Conservation (phyloP, 2,797 vertebrate genomes). For the Hipposideros larvatus region DNA sequence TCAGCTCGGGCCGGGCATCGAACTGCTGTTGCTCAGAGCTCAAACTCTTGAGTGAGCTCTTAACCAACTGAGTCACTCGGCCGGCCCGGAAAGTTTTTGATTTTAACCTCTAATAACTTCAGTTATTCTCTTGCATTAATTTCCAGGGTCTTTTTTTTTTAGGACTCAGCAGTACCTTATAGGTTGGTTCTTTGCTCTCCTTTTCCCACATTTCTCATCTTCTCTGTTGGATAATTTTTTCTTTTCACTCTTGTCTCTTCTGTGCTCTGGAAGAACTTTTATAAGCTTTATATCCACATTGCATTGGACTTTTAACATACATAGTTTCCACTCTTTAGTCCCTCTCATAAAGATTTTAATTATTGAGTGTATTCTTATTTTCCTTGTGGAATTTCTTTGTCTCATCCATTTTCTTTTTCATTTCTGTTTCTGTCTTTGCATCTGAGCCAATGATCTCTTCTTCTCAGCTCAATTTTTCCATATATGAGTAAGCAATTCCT, state of each 20-base stretch:
- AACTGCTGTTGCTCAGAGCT: too few relatives aligned
- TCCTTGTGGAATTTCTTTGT: conserved; percentile 1
- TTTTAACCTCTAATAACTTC: background rate
- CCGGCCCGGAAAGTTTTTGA: too few relatives aligned
- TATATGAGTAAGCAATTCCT: background rate
- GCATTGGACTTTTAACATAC: background rate
- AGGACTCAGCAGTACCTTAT: background rate
- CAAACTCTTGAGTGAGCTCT: too few relatives aligned
- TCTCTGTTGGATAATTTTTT: background rate
- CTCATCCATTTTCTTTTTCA: background rate
- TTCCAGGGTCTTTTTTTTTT: background rate
- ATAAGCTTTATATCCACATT: background rate
- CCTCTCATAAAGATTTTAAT: background rate
- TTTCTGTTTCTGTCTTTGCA: background rate
- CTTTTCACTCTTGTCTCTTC: background rate
- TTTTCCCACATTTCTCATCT: background rate
- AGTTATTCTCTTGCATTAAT: background rate
- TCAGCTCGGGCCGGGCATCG: too few relatives aligned
- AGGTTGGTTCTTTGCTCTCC: background rate
- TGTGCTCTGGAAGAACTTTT: background rate
- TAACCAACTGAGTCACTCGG: too few relatives aligned
- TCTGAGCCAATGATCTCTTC: background rate
- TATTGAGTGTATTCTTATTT: background rate
- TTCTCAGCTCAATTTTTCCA: background rate
- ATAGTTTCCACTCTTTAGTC: background rate